Evolutionary conservation across 23 tunicate species (phyloP).

Genomic region (Clavelina lepadiformis): DNA sequence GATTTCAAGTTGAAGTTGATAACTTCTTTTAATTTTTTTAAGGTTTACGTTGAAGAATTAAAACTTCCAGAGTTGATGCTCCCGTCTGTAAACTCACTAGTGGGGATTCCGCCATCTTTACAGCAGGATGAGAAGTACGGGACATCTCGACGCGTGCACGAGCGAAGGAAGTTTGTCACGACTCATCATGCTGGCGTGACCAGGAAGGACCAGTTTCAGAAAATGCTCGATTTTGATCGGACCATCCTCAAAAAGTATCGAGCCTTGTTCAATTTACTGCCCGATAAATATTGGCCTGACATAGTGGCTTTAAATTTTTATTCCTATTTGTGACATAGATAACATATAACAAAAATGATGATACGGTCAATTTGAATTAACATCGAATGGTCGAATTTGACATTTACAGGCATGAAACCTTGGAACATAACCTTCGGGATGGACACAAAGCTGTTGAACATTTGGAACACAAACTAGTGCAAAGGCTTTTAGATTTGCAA

Average conservation of each 20-base stretch:
- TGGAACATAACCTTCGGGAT: constrained; percentile 47
- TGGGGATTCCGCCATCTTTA: constrained; percentile 46
- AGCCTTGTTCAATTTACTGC: too few relatives aligned
- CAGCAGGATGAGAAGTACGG: constrained; percentile 9
- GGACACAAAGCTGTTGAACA: constrained; percentile 87
- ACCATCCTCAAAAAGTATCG: constrained; percentile 51
- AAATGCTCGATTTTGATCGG: constrained; percentile 76
- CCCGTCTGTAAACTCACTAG: constrained; percentile 13
- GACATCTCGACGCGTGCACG: neutral
- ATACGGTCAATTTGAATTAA: too few relatives aligned
- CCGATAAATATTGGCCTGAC: too few relatives aligned
- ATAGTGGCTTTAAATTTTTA: too few relatives aligned
- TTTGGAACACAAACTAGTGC: constrained; percentile 65
- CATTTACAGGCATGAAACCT: constrained; percentile 28
- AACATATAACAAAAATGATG: too few relatives aligned
- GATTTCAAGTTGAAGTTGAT: neutral
- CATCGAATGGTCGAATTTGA: too few relatives aligned
- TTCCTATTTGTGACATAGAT: too few relatives aligned
- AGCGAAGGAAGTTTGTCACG: constrained; percentile 57
- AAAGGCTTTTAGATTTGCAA: constrained; percentile 35
- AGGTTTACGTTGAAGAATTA: constrained; percentile 52
- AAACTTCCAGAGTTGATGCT: constrained; percentile 80
- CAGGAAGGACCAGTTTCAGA: constrained; percentile 63
- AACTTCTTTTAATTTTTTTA: neutral
- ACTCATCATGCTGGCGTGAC: constrained; percentile 82